A percentile compares a stretch with the other conserved stretches of the same genome.
Conservation (phyloP, 2,888 invertebrate genomes). For the Serrognathus titanus region DNA sequence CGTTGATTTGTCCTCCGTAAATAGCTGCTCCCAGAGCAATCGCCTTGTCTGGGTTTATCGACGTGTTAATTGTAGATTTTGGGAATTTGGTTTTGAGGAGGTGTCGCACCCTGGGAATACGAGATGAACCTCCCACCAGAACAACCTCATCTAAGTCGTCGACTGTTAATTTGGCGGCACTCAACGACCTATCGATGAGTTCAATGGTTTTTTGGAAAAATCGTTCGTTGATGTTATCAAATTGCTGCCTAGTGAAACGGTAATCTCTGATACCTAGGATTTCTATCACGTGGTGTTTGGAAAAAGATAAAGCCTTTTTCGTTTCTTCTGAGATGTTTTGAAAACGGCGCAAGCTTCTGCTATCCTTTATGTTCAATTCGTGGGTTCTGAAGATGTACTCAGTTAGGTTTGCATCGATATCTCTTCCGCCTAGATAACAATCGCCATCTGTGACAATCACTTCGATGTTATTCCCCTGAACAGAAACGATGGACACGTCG, state of each 20-base stretch:
- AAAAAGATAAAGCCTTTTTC: slow-evolving; percentile 13
- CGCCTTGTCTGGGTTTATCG: slow-evolving; percentile 6
- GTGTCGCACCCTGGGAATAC: slow-evolving; percentile 31
- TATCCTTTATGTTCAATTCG: slow-evolving; percentile 17
- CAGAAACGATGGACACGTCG: slow-evolving; percentile 28
- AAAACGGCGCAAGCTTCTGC: slow-evolving; percentile 14
- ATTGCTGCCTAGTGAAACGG: slow-evolving; percentile 23
- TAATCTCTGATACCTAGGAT: too few relatives aligned
- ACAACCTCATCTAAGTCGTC: slow-evolving; percentile 29
- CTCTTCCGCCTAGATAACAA: slow-evolving; percentile 32
- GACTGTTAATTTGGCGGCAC: slow-evolving; percentile 20
- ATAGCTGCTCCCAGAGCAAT: too few relatives aligned
- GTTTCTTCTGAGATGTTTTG: slow-evolving; percentile 24
- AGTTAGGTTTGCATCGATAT: slow-evolving; percentile 28
- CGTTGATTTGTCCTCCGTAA: too few relatives aligned
- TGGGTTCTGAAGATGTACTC: slow-evolving; percentile 14
- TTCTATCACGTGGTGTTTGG: too few relatives aligned
- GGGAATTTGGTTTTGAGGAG: slow-evolving; percentile 25
- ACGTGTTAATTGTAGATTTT: slow-evolving; percentile 22
- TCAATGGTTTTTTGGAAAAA: slow-evolving; percentile 25
- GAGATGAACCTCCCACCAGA: slow-evolving; percentile 32
- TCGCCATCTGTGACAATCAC: slow-evolving; percentile 30
- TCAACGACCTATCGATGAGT: slow-evolving; percentile 25
- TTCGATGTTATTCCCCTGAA: slow-evolving; percentile 15
- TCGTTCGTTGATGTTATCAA: slow-evolving; percentile 24